Percentiles rank a stretch among this genome's conserved stretches.
Conservation (phyloP, 1,140 invertebrate species). For the Vollenhovia emeryi region DNA sequence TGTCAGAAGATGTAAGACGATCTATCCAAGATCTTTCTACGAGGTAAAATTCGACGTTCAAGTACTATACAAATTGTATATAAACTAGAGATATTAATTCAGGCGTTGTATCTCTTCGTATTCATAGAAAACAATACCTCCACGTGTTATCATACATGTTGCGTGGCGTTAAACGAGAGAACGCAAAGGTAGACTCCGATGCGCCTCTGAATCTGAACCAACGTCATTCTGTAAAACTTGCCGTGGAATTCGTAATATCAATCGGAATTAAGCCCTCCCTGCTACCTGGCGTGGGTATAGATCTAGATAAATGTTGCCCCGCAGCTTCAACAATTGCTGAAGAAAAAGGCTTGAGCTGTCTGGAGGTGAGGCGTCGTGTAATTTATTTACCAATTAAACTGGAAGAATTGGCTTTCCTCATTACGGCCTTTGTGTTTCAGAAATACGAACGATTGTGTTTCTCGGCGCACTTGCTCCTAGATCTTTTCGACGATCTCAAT, state of each 20-base stretch:
- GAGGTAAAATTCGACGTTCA: constrained; percentile 54
- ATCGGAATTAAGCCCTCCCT: constrained; percentile 89
- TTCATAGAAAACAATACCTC: constrained; percentile 75
- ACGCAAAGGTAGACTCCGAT: constrained; percentile 75
- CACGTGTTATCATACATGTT: constrained; percentile 71
- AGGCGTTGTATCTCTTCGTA: no score
- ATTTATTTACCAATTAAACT: constrained; percentile 13
- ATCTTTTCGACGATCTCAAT: constrained; percentile 79
- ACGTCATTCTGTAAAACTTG: constrained; percentile 85
- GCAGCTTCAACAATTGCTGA: constrained; percentile 67
- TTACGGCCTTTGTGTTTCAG: constrained; percentile 73
- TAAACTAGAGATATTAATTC: constrained; percentile 10
- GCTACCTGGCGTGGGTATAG: constrained; percentile 88
- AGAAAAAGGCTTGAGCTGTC: constrained; percentile 70
- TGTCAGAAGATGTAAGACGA: constrained; percentile 62
- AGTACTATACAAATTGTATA: background rate
- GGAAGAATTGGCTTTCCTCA: background rate
- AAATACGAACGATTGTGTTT: constrained; percentile 81
- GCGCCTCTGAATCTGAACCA: constrained; percentile 87
- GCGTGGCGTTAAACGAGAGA: constrained; percentile 59
- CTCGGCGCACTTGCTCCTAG: constrained; percentile 77
- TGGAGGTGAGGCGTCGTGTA: constrained; percentile 65
- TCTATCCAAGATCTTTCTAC: constrained; percentile 27
- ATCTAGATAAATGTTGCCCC: constrained; percentile 82
- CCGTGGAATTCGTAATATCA: constrained; percentile 87